A percentile compares a stretch with the other conserved stretches of the same genome.
Conservation (phyloP, 2,797 vertebrate genomes). For the Eptatretus atami region DNA sequence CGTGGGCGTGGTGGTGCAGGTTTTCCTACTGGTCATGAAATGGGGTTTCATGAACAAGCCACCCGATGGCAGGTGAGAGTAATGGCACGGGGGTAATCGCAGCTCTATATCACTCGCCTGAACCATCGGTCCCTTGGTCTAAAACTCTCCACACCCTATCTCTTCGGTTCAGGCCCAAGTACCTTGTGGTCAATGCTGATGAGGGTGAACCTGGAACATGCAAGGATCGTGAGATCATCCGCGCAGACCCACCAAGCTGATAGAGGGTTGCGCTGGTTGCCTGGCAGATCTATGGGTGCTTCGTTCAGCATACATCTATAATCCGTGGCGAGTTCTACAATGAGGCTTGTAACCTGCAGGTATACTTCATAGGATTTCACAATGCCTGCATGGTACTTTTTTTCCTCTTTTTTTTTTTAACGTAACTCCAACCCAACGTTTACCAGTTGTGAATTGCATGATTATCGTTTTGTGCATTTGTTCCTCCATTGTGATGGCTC, state of each 20-base stretch:
- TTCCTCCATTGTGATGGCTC: too few relatives aligned
- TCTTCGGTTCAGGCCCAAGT: conserved; percentile 33
- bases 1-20: conserved; percentile 53
- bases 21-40: conserved; percentile 66
- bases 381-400: too few relatives aligned
- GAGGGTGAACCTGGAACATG: conserved; percentile 81
- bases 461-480: too few relatives aligned
- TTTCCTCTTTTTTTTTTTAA: too few relatives aligned
- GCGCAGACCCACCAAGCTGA: conserved; percentile 68
- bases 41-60: conserved; percentile 96
- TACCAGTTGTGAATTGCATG: too few relatives aligned
- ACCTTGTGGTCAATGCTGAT: conserved; percentile 80
- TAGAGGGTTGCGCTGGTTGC: conserved; percentile 76
- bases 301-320: conserved; percentile 59
- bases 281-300: conserved; percentile 51
- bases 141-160: too few relatives aligned
- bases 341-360: conserved; percentile 78
- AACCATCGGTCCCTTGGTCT: background rate
- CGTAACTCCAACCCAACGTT: too few relatives aligned
- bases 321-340: conserved; percentile 91
- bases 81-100: too few relatives aligned
- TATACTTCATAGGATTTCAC: too few relatives aligned
- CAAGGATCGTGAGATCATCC: conserved; percentile 80
- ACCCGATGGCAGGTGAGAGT: conserved; percentile 36
- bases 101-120: background rate